A percentile compares a stretch with the other conserved stretches of the same genome.
phyloP scores from a whole-genome alignment of 1,140 invertebrate genomes.

The Euwallacea fornicatus region DNA sequence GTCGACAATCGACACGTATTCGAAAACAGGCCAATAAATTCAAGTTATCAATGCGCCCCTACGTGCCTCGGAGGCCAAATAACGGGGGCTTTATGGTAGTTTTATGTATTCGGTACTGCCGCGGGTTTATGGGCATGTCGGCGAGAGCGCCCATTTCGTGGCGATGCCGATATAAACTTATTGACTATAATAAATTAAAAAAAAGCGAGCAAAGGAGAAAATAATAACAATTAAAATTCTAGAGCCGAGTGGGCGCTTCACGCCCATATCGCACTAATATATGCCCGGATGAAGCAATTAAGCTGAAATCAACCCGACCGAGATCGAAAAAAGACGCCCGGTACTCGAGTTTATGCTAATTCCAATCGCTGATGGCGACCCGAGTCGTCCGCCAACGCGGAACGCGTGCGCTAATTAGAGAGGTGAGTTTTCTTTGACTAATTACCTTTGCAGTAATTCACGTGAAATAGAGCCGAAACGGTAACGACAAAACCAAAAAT shows the following conservation, averaged over 20 bases:
- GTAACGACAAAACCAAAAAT: too few species aligned
- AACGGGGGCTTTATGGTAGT: too few species aligned
- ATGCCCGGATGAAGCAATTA: conserved; percentile 18
- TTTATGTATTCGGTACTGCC: too few species aligned
- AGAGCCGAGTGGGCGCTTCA: background rate
- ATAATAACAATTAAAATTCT: conserved; percentile 6
- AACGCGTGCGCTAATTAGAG: conserved; percentile 6
- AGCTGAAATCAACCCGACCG: conserved; percentile 12
- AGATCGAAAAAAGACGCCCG: background rate
- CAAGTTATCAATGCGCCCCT: too few species aligned
- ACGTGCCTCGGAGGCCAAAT: too few species aligned
- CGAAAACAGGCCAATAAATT: background rate
- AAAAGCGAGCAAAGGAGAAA: background rate
- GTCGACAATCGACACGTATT: background rate
- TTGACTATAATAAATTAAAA: background rate
- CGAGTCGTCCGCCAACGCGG: background rate
- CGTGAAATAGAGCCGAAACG: too few species aligned
- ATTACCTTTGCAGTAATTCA: too few species aligned
- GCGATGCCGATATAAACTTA: too few species aligned
- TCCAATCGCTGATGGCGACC: background rate
- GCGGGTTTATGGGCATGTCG: too few species aligned
- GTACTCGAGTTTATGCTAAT: conserved; percentile 6
- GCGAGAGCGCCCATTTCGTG: too few species aligned
- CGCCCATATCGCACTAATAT: conserved; percentile 19
- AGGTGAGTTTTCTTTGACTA: background rate